Evolutionary conservation across 2,113 vertebrate genomes (phyloP).

Genomic region (Bujurquina vittata): DNA sequence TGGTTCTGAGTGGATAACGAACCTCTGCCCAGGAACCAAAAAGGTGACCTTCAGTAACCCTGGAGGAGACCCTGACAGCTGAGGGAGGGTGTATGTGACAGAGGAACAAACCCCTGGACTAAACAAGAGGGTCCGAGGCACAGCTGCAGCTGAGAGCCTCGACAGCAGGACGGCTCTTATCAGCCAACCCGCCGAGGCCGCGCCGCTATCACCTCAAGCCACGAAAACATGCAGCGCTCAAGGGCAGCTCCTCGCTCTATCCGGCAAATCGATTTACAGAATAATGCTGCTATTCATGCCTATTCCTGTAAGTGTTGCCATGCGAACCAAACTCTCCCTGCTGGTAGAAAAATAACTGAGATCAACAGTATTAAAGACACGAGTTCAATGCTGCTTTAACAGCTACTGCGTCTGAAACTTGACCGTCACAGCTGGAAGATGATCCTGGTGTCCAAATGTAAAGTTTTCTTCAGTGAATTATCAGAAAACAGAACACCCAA

Average conservation of each 20-base stretch:
- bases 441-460: background rate
- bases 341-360: background rate
- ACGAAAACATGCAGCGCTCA: slow-evolving; percentile 22
- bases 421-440: background rate
- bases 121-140: slow-evolving; percentile 3
- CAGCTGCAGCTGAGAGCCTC: slow-evolving; percentile 51
- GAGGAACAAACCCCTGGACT: slow-evolving; percentile 14
- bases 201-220: slow-evolving; percentile 29
- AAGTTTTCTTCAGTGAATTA: background rate
- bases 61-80: background rate
- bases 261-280: background rate
- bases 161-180: slow-evolving; percentile 55
- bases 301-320: background rate
- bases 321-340: background rate
- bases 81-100: slow-evolving; percentile 15
- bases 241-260: slow-evolving; percentile 43
- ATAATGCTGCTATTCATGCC: slow-evolving; percentile 57
- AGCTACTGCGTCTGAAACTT: accelerated
- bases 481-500: background rate
- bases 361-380: background rate
- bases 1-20: background rate
- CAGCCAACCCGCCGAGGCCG: slow-evolving; percentile 34
- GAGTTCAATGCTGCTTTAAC: background rate
- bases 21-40: background rate
- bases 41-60: slow-evolving; percentile 15